Evolutionary conservation across 1,140 invertebrate species (phyloP), one percentile per base, ranked within the genome.

Genomic region (Microplitis demolitor): DNA sequence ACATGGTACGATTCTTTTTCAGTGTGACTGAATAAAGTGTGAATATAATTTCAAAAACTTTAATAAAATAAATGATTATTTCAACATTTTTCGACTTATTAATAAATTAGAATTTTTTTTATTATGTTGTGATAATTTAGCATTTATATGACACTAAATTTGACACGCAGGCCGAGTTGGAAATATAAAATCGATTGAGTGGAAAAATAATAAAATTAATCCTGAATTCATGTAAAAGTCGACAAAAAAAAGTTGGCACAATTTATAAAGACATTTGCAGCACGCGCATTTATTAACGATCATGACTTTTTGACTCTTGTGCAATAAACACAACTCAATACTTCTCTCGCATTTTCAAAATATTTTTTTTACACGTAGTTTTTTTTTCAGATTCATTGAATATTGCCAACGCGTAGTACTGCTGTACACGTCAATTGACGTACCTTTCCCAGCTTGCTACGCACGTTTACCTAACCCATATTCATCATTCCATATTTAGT

Each of bases 271-370:
- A 75, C 77, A 80, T 81, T 81, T 82, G 76, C 80, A 74, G 79
- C 81, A 80, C 81, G 80, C 77, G 74, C 76, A 71, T 75, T 79
- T 77, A 77, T 76, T 79, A 81, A 81, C 77, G 73, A 80, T 80
- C 76, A 77, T 72, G 74, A 73, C 74, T 78, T 74, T 75, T 39
- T 70, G 56, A 45, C 8, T 37, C 39, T 8, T 14, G n/a, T 1
- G n/a, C 37, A 14, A 24, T 31, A 13, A 51, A 31, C 24, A 9
- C 66, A 74, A 70, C 74, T 60, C 66, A 67, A 64, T 56, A 9
- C 24, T 53, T 39, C 24, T 56, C 67, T 39, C 33, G 14, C 24
- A 13, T 58, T 58, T 50, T 24, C 2, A 24, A 24, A 51, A 35
- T 14, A 45, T 9, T 45, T 11, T 45, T 11, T 45, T 45, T 72